A percentile compares a stretch with the other conserved stretches of the same genome.
phyloP scores from a whole-genome alignment of 2,113 vertebrate genomes.

The Talpa occidentalis region DNA sequence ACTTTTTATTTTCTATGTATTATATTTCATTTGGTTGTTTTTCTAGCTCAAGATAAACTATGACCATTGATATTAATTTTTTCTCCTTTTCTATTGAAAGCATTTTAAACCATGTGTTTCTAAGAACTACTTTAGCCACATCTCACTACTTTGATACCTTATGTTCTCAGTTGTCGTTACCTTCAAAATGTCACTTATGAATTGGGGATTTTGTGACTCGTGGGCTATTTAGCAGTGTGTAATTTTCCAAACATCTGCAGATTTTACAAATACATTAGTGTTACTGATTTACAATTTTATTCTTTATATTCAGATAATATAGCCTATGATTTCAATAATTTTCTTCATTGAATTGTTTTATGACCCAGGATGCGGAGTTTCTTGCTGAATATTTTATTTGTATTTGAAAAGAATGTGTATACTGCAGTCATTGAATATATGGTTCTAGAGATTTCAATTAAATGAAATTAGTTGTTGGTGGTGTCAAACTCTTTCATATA shows the following conservation, averaged over 20 bases:
- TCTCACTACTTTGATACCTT: background rate
- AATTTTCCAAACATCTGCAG: conserved; percentile 28
- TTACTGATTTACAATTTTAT: conserved; percentile 18
- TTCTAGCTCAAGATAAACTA: background rate
- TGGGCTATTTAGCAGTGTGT: background rate
- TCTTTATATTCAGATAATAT: background rate
- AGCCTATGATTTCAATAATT: background rate
- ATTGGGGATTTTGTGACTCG: background rate
- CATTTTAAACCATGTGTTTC: background rate
- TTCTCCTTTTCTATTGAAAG: background rate
- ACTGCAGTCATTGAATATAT: background rate
- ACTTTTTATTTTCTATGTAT: background rate
- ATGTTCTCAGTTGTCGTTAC: background rate
- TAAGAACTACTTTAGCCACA: background rate
- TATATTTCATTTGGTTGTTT: background rate
- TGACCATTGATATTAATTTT: background rate
- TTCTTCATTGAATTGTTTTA: conserved; percentile 14
- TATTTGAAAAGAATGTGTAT: background rate
- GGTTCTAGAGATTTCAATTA: background rate
- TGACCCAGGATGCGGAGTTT: background rate
- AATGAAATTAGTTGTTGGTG: background rate
- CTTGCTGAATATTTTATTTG: background rate
- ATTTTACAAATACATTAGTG: background rate
- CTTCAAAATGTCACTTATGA: background rate
- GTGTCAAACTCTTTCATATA: background rate